A percentile compares a stretch with the other conserved stretches of the same genome.
Conservation (phyloP, 1,140 invertebrate genomes). For the Ceratosolen solmsi region DNA sequence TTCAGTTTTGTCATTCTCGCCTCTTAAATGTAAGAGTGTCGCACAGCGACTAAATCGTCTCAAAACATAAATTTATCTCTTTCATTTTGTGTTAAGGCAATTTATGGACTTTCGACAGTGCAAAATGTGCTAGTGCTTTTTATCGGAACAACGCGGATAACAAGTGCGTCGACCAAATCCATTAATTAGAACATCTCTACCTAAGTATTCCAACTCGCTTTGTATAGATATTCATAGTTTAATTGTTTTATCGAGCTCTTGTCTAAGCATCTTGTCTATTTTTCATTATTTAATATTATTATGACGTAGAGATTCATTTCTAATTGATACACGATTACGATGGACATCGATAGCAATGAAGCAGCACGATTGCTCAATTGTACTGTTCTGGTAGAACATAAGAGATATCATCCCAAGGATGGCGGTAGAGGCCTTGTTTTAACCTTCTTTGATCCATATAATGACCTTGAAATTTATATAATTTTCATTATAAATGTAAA, state of each 20-base stretch:
- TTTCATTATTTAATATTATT: slow-evolving; percentile 34
- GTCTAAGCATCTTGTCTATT: slow-evolving; percentile 23
- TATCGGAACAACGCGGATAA: slow-evolving; percentile 43
- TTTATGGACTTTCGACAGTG: slow-evolving; percentile 51
- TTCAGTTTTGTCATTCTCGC: neutral
- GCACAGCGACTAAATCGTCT: slow-evolving; percentile 51
- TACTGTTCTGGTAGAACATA: slow-evolving; percentile 94
- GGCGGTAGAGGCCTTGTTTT: slow-evolving; percentile 98
- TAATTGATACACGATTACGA: slow-evolving; percentile 43
- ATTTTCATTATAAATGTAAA: neutral
- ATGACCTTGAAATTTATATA: slow-evolving; percentile 79
- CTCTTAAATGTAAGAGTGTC: slow-evolving; percentile 38
- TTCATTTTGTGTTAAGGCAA: slow-evolving; percentile 50
- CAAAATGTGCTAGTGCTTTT: slow-evolving; percentile 47
- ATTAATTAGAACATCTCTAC: slow-evolving; percentile 49
- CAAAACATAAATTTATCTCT: slow-evolving; percentile 51
- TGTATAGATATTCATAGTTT: slow-evolving; percentile 41
- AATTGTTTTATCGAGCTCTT: slow-evolving; percentile 27
- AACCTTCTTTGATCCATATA: slow-evolving; percentile 98
- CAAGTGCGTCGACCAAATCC: slow-evolving; percentile 28
- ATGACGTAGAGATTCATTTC: slow-evolving; percentile 47
- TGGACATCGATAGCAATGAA: slow-evolving; percentile 34
- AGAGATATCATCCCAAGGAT: slow-evolving; percentile 99
- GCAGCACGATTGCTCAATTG: slow-evolving; percentile 58
- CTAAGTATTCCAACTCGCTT: slow-evolving; percentile 45